These are phyloP conservation scores for Malacoctenus gilli DNA, from an alignment of 2,797 vertebrate genomes.

Conservation along the genomic window DNA sequence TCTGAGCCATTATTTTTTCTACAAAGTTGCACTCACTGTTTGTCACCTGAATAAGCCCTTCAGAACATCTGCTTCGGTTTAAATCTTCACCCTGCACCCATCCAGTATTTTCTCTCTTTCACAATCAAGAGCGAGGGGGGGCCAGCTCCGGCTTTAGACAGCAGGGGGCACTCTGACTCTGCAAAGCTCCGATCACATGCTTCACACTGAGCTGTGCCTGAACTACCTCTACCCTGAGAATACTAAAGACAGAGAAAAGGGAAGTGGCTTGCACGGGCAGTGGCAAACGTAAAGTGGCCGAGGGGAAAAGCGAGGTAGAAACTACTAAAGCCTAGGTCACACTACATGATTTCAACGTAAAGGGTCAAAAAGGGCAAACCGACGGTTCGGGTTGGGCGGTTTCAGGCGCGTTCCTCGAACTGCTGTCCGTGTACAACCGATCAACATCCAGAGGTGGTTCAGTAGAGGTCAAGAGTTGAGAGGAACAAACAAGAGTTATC, in stretches of 20 bases:
- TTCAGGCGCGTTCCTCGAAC: conserved; percentile 17
- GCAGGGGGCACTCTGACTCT: conserved; percentile 66
- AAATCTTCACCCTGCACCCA: conserved; percentile 13
- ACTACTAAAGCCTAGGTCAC: conserved; percentile 67
- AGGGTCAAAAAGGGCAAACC: conserved; percentile 28
- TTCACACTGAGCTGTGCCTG: conserved; percentile 61
- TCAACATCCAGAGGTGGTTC: conserved; percentile 32
- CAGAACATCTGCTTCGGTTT: conserved; percentile 39
- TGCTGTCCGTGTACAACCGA: conserved; percentile 15
- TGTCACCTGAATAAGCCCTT: conserved; percentile 70
- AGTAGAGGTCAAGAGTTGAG: conserved; percentile 9
- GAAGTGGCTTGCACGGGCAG: conserved; percentile 21
- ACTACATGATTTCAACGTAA: conserved; percentile 38
- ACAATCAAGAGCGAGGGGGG: conserved; percentile 10
- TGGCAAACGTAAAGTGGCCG: conserved; percentile 43
- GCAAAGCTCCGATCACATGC: conserved; percentile 50
- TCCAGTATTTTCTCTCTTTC: conserved; percentile 18
- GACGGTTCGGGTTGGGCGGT: conserved; percentile 27
- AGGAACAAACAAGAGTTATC: conserved; percentile 7
- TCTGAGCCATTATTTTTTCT: conserved; percentile 59
- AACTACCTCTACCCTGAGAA: conserved; percentile 79
- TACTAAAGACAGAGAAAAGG: conserved; percentile 63
- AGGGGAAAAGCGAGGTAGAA: conserved; percentile 68
- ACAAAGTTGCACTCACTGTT: conserved; percentile 61
- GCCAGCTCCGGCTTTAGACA: conserved; percentile 49